phyloP scores from a whole-genome alignment of 2,888 invertebrate species.

The Beris morrisii region DNA sequence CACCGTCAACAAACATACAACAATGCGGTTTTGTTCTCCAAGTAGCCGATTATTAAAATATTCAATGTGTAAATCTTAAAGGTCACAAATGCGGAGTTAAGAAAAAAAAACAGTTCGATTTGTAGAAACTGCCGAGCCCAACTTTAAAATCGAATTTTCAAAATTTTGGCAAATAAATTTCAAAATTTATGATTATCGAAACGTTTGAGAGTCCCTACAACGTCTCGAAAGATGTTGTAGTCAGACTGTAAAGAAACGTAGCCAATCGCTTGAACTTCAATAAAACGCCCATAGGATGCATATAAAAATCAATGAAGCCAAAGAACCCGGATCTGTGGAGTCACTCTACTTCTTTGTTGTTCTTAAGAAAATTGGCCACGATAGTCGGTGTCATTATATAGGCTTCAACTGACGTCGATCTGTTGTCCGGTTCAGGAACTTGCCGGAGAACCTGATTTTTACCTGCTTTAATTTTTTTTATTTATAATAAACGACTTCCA shows the following conservation, averaged over 20 bases:
- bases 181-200: too few relatives aligned
- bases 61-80: too few relatives aligned
- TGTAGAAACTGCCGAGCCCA: not conserved
- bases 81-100: not conserved
- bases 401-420: not conserved
- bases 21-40: too few relatives aligned
- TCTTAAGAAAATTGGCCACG: slow-evolving; percentile 15
- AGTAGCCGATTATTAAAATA: too few relatives aligned
- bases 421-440: slow-evolving; percentile 13
- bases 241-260: too few relatives aligned
- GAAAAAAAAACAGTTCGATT: not conserved
- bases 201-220: too few relatives aligned
- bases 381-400: slow-evolving; percentile 1
- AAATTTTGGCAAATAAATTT: not conserved
- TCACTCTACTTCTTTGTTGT: slow-evolving; percentile 7
- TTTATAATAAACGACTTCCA: too few relatives aligned
- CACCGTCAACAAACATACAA: too few relatives aligned
- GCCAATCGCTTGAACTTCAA: not conserved
- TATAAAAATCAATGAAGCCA: slow-evolving; percentile 17
- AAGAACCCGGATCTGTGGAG: slow-evolving; percentile 23
- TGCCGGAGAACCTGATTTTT: not conserved
- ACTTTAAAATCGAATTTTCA: not conserved
- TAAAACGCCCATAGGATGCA: slow-evolving; percentile 9
- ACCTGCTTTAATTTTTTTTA: too few relatives aligned
- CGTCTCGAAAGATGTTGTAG: too few relatives aligned